These are phyloP conservation scores for Meloidogyne floridensis DNA, from an alignment of 1,140 invertebrate genomes.

Conservation along the genomic window DNA sequence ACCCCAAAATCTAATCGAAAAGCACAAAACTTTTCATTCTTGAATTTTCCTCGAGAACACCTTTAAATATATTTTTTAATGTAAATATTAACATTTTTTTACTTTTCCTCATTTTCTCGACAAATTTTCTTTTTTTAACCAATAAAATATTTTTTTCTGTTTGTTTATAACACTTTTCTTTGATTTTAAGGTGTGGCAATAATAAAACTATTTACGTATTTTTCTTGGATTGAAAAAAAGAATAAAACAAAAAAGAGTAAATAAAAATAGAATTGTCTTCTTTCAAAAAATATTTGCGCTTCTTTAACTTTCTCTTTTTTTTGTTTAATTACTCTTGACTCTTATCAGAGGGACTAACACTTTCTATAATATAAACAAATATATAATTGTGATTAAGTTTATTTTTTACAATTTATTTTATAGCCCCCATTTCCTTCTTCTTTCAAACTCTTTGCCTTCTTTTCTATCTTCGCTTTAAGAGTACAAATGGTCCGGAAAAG, in stretches of 20 bases:
- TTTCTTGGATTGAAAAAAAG: not conserved
- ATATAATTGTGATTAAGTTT: too few relatives aligned
- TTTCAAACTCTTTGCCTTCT: too few relatives aligned
- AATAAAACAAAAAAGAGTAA: not conserved
- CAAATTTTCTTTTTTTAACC: not conserved
- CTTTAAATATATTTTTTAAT: not conserved
- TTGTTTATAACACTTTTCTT: conserved; percentile 1
- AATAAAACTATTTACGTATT: conserved; percentile 7
- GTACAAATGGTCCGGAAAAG: too few relatives aligned
- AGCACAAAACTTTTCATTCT: not conserved
- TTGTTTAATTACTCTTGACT: too few relatives aligned
- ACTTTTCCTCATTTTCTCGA: not conserved
- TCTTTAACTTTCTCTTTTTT: too few relatives aligned
- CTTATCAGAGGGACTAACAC: too few relatives aligned
- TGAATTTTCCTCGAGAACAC: not conserved
- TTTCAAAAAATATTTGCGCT: too few relatives aligned
- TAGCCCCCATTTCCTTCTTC: too few relatives aligned
- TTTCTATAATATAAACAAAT: too few relatives aligned
- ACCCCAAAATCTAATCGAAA: not conserved
- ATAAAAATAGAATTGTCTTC: not conserved
- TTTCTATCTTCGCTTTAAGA: too few relatives aligned
- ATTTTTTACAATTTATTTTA: too few relatives aligned
- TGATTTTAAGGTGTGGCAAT: not conserved
- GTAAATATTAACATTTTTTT: not conserved
- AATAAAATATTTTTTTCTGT: not conserved